phyloP scores from a whole-genome alignment of 2,888 invertebrate species.

The Malacosoma neustria region DNA sequence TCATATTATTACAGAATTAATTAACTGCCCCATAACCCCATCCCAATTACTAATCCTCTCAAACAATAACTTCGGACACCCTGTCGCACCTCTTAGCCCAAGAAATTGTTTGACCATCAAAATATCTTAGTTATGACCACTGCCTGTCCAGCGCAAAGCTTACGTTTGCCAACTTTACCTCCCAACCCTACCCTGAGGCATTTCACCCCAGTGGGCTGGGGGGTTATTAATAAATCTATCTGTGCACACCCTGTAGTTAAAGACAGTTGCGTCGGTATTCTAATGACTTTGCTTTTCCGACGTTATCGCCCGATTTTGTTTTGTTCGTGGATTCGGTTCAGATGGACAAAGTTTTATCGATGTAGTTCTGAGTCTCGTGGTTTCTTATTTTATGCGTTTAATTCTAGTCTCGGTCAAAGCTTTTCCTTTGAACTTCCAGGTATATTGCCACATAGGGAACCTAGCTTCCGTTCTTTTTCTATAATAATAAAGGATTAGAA shows the following conservation, averaged over 20 bases:
- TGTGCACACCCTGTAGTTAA: conserved; percentile 59
- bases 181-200: conserved; percentile 42
- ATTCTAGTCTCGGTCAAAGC: too few relatives aligned
- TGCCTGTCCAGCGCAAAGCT: conserved; percentile 67
- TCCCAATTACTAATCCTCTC: conserved; percentile 24
- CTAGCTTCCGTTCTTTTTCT: too few relatives aligned
- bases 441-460: too few relatives aligned
- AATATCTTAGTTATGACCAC: conserved; percentile 74
- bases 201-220: conserved; percentile 28
- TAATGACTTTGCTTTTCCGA: conserved; percentile 31
- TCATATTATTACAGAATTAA: conserved; percentile 44
- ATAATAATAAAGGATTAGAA: too few relatives aligned
- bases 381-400: too few relatives aligned
- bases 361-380: too few relatives aligned
- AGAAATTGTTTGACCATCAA: conserved; percentile 73
- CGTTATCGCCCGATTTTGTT: conserved; percentile 28
- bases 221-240: conserved; percentile 71
- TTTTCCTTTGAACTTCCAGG: too few relatives aligned
- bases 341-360: not conserved
- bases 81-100: conserved; percentile 52
- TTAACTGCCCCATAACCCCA: conserved; percentile 15
- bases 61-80: conserved; percentile 43
- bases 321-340: conserved; percentile 8
- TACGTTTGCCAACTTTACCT: conserved; percentile 65
- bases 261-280: conserved; percentile 49